Conservation (phyloP, 2,113 vertebrate genomes). For the Hipposideros armiger region DNA sequence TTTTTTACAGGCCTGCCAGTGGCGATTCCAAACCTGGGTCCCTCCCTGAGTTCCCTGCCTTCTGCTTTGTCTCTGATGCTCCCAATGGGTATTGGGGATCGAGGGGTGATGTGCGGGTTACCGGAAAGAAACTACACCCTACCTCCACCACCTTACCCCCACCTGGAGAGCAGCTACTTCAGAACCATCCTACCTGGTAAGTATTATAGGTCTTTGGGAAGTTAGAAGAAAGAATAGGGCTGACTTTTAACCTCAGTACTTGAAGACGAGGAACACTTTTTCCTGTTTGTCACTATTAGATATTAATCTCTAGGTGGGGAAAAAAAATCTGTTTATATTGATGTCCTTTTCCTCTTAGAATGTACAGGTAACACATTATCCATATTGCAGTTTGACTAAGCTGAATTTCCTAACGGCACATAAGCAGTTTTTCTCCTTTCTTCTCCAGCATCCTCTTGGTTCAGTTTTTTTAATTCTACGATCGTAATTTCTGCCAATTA, state of each 20-base stretch:
- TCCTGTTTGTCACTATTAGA: neutral
- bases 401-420: neutral
- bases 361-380: neutral
- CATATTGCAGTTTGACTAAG: neutral
- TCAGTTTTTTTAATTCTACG: neutral
- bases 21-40: slow-evolving; percentile 97
- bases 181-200: slow-evolving; percentile 97
- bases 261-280: neutral
- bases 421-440: neutral
- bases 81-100: slow-evolving; percentile 98
- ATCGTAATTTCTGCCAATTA: neutral
- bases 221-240: neutral
- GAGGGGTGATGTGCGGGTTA: slow-evolving; percentile 98
- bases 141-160: slow-evolving; percentile 97
- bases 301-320: neutral
- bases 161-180: slow-evolving; percentile 99
- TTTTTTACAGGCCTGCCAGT: slow-evolving; percentile 94
- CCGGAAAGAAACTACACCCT: slow-evolving; percentile 98
- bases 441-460: neutral
- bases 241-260: neutral
- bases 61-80: slow-evolving; percentile 99
- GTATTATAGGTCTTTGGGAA: slow-evolving; percentile 41
- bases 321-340: neutral
- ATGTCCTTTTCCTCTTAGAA: neutral
- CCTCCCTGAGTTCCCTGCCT: slow-evolving; percentile 96